Evolutionary conservation across 2,113 vertebrate genomes (phyloP).

Genomic region (Sigmodon hispidus): DNA sequence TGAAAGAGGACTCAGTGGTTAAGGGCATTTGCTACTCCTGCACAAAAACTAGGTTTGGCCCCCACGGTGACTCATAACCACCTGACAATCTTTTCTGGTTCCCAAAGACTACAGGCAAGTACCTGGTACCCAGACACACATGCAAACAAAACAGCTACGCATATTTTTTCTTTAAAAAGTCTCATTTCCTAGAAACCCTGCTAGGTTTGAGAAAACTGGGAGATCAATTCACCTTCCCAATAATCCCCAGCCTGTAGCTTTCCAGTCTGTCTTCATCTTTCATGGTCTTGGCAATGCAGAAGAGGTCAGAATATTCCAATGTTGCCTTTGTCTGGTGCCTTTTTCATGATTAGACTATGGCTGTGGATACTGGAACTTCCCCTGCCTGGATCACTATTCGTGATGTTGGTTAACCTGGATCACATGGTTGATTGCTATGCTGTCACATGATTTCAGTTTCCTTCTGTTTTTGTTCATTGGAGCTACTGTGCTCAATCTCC

Average conservation of each 20-base stretch:
- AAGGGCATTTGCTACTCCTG: not conserved
- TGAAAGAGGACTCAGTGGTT: not conserved
- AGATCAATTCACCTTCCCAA: not conserved
- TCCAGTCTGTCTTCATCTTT: not conserved
- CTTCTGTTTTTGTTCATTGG: not conserved
- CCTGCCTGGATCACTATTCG: accelerated
- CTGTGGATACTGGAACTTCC: not conserved
- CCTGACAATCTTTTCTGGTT: not conserved
- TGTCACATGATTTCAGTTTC: not conserved
- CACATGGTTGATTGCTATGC: not conserved
- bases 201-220: not conserved
- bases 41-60: not conserved
- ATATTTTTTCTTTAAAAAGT: not conserved
- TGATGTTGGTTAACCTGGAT: not conserved
- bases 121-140: not conserved
- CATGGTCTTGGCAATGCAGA: not conserved
- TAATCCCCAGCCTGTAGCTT: not conserved
- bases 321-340: not conserved
- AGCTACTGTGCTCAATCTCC: too few species aligned
- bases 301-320: not conserved
- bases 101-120: not conserved
- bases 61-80: not conserved
- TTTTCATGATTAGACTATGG: not conserved
- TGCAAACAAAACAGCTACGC: not conserved
- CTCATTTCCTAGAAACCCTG: not conserved